Conservation (phyloP, 2,113 vertebrate genomes). For the Apodemus sylvaticus region DNA sequence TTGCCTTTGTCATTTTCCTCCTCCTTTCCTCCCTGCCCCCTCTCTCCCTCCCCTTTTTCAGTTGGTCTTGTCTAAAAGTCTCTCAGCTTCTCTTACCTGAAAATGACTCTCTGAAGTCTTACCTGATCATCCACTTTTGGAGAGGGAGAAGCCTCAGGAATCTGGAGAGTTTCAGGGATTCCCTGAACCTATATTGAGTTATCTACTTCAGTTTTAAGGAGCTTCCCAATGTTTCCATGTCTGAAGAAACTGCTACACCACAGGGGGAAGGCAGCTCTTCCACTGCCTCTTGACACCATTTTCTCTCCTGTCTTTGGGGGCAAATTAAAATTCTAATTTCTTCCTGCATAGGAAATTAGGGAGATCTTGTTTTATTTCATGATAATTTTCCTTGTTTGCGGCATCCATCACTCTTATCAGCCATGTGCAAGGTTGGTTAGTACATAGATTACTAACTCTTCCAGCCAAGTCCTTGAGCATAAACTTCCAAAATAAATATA, state of each 20-base stretch:
- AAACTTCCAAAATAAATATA: neutral
- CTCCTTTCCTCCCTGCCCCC: too few species aligned
- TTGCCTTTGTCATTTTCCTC: too few species aligned
- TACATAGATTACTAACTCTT: constrained; percentile 18
- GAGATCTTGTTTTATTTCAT: neutral
- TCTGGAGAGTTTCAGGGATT: neutral
- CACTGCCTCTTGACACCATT: neutral
- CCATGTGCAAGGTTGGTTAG: constrained; percentile 34
- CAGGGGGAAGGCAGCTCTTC: rapidly evolving
- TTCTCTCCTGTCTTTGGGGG: neutral
- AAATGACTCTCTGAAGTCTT: neutral
- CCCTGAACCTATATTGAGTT: neutral
- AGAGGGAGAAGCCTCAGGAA: neutral
- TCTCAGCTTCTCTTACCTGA: neutral
- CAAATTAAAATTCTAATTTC: neutral
- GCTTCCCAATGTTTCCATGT: neutral
- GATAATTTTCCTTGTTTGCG: neutral
- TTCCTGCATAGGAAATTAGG: neutral
- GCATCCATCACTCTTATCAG: constrained; percentile 65
- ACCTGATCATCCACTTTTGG: neutral
- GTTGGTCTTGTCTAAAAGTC: neutral
- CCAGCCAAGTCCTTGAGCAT: neutral
- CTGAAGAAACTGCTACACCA: neutral
- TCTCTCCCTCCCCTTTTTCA: neutral
- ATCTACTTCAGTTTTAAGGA: neutral